Conservation (phyloP, 2,888 invertebrate species). For the Drosophila picticornis region DNA sequence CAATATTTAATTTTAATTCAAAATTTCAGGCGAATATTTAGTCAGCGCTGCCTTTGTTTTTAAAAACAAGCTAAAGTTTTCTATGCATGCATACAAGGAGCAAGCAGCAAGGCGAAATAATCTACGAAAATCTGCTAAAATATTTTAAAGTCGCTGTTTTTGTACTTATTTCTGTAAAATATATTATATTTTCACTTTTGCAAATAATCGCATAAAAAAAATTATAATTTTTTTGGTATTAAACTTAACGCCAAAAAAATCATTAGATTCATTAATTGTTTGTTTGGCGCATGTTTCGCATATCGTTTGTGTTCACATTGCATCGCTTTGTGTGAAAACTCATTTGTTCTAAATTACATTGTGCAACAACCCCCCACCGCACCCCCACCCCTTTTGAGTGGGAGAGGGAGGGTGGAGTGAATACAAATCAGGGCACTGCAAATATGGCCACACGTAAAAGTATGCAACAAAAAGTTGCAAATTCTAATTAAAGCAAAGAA, state of each 20-base stretch:
- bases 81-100: background rate
- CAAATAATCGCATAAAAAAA: background rate
- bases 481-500: slow-evolving; percentile 42
- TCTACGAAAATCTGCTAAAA: background rate
- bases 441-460: slow-evolving; percentile 52
- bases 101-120: no score
- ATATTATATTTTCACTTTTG: background rate
- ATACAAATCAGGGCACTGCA: slow-evolving; percentile 63
- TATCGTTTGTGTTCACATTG: slow-evolving; percentile 25
- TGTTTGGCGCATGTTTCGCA: slow-evolving; percentile 16
- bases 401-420: background rate
- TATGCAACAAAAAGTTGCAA: slow-evolving; percentile 48
- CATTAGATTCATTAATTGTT: slow-evolving; percentile 19
- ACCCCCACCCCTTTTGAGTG: slow-evolving; percentile 4
- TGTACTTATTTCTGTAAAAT: background rate
- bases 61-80: background rate
- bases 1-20: background rate
- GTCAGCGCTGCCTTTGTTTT: background rate
- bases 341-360: slow-evolving; percentile 9
- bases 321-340: slow-evolving; percentile 17
- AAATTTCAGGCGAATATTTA: slow-evolving; percentile 19
- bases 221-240: background rate
- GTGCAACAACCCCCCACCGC: no score
- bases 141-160: background rate
- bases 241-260: slow-evolving; percentile 1